Percentiles rank a stretch among this genome's conserved stretches.
These are phyloP conservation scores for Pyralis farinalis DNA, from an alignment of 2,888 invertebrate species.

Conservation along the genomic window DNA sequence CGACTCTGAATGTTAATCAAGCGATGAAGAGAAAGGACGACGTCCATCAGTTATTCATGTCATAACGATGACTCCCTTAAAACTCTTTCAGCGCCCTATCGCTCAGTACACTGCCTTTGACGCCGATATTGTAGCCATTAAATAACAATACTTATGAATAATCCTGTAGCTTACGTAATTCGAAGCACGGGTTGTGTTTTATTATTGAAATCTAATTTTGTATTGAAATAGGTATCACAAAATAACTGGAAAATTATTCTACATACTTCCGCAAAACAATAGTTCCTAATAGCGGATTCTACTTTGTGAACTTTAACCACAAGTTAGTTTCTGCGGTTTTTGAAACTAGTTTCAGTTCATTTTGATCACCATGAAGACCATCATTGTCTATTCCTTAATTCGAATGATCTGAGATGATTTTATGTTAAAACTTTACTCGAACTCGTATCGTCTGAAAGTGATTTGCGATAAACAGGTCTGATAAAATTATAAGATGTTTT, in stretches of 20 bases:
- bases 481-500: conserved; percentile 46
- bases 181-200: conserved; percentile 13
- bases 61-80: conserved; percentile 53
- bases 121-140: conserved; percentile 15
- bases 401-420: no score
- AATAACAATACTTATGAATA: no score
- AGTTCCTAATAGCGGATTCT: conserved; percentile 32
- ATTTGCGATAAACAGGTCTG: conserved; percentile 23
- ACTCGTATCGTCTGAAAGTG: background rate
- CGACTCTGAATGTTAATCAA: conserved; percentile 72
- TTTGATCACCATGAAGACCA: no score
- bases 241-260: conserved; percentile 6
- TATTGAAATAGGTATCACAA: conserved; percentile 19
- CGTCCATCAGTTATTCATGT: conserved; percentile 71
- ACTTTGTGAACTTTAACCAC: conserved; percentile 36
- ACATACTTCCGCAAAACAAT: conserved; percentile 29
- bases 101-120: conserved; percentile 23
- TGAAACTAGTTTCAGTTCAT: no score
- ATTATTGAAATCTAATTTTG: conserved; percentile 22
- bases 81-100: conserved; percentile 48
- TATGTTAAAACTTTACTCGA: no score
- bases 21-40: conserved; percentile 52
- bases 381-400: no score
- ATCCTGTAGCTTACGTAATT: conserved; percentile 6
- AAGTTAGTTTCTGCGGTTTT: conserved; percentile 20